Percentiles rank a stretch among this genome's conserved stretches.
Evolutionary conservation across 2,888 invertebrate species (phyloP).

Genomic region (Eupithecia subumbrata): DNA sequence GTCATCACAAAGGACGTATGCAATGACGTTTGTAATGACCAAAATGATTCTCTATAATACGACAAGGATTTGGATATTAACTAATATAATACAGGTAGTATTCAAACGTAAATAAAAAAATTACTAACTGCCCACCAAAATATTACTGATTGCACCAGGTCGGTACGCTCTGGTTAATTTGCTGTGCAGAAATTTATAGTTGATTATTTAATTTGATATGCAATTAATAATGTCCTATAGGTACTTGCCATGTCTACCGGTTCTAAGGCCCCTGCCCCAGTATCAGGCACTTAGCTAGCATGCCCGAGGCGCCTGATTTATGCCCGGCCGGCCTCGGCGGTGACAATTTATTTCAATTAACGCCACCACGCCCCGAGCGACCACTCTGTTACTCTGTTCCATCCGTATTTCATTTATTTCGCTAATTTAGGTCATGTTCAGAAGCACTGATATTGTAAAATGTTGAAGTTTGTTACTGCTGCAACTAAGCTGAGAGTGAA

Average conservation of each 20-base stretch:
- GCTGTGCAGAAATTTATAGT: too few species aligned
- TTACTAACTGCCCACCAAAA: too few species aligned
- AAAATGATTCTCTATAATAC: neutral
- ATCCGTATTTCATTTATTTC: conserved; percentile 38
- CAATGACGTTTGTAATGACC: neutral
- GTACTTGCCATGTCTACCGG: conserved; percentile 53
- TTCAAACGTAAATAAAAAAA: too few species aligned
- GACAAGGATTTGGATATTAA: neutral
- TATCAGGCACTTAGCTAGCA: conserved; percentile 80
- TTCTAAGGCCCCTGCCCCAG: conserved; percentile 53
- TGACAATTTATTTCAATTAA: conserved; percentile 84
- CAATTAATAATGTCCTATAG: neutral
- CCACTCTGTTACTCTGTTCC: conserved; percentile 43
- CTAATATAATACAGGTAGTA: too few species aligned
- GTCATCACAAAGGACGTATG: neutral
- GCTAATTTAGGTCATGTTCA: conserved; percentile 30
- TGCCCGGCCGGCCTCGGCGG: conserved; percentile 73
- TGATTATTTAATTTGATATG: neutral
- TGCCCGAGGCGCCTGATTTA: conserved; percentile 82
- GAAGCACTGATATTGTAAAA: conserved; percentile 3
- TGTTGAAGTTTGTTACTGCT: conserved; percentile 12
- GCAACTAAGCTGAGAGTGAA: conserved; percentile 1
- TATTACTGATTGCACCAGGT: too few species aligned
- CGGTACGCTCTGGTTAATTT: too few species aligned
- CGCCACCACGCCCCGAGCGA: conserved; percentile 65